Percentiles rank a stretch among this genome's conserved stretches.
Conservation (phyloP, 2,888 invertebrate species). For the Homarus gammarus region DNA sequence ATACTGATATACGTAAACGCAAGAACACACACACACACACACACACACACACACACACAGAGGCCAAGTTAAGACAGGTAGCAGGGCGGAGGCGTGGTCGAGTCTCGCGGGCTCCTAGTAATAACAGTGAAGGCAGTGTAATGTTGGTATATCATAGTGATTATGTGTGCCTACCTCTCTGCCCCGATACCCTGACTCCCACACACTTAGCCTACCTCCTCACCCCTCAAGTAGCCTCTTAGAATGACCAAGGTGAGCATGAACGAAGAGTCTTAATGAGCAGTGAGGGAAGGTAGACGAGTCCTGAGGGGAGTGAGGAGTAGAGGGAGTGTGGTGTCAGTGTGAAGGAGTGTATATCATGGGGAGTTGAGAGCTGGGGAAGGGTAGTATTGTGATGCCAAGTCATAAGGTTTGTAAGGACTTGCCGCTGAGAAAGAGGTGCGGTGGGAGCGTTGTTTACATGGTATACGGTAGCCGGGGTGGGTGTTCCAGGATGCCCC, state of each 20-base stretch:
- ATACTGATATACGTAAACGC: no score
- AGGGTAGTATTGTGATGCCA: not conserved
- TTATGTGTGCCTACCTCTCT: conserved; percentile 36
- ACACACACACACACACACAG: conserved; percentile 38
- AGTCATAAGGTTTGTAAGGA: not conserved
- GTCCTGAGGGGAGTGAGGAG: not conserved
- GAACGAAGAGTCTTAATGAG: not conserved
- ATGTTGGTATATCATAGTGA: conserved; percentile 64
- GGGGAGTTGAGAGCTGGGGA: not conserved
- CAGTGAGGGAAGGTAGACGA: not conserved
- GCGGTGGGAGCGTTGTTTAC: no score
- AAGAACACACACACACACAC: no score
- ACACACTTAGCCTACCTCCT: not conserved
- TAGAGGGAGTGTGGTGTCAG: not conserved
- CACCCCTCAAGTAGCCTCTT: not conserved
- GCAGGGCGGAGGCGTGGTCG: conserved; percentile 30
- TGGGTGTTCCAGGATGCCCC: no score
- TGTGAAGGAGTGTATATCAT: not conserved
- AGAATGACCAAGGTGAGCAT: not conserved
- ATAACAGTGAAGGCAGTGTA: conserved; percentile 53
- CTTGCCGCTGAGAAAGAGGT: not conserved
- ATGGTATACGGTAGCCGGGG: no score
- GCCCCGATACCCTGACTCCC: conserved; percentile 17
- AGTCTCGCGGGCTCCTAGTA: conserved; percentile 35
- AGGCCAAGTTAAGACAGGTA: conserved; percentile 43